Conservation (phyloP, 2,797 vertebrate species). For the Neosalanx taihuensis region DNA sequence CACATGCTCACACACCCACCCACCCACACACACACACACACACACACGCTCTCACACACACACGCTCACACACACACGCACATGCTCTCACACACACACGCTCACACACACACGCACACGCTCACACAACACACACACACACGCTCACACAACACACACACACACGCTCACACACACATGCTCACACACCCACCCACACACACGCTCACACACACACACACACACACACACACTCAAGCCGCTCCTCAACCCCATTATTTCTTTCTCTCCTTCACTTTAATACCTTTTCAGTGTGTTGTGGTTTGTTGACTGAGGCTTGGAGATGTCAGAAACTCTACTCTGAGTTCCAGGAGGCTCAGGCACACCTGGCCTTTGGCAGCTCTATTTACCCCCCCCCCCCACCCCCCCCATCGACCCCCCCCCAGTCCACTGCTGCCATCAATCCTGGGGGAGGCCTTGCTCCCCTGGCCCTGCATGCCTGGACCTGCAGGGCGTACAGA, state of each 20-base stretch:
- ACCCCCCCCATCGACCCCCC: too few species aligned
- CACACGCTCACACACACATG: too few species aligned
- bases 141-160: too few species aligned
- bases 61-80: neutral
- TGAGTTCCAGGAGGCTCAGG: slow-evolving; percentile 24
- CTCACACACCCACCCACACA: neutral
- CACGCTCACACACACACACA: neutral
- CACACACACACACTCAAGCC: neutral
- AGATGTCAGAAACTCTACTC: slow-evolving; percentile 1
- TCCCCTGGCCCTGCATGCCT: slow-evolving; percentile 36
- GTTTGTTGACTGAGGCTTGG: slow-evolving; percentile 1
- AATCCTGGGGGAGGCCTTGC: slow-evolving; percentile 27
- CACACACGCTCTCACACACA: neutral
- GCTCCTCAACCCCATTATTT: neutral
- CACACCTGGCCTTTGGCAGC: too few species aligned
- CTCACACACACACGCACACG: neutral
- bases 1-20: too few species aligned
- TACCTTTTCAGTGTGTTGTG: neutral
- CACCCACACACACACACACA: slow-evolving; percentile 1
- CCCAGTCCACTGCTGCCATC: neutral
- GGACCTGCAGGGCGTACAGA: slow-evolving; percentile 30
- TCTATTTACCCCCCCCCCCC: too few species aligned
- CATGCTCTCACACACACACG: neutral
- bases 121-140: too few species aligned
- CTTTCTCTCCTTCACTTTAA: neutral